A percentile compares a stretch with the other conserved stretches of the same genome.
Conservation (phyloP, 2,888 invertebrate species). For the Achlya flavicornis region DNA sequence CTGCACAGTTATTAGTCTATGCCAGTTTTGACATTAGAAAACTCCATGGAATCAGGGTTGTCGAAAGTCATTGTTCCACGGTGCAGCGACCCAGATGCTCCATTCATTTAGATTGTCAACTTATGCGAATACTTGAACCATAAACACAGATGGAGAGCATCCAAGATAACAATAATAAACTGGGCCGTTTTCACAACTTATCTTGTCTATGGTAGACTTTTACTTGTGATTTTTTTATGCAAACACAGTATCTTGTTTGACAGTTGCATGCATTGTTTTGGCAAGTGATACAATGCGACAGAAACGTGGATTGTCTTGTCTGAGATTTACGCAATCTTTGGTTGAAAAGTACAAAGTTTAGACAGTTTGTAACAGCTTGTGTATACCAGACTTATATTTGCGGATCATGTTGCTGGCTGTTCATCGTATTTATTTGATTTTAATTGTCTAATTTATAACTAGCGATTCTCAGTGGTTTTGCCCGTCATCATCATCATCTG, state of each 20-base stretch:
- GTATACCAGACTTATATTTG: no score
- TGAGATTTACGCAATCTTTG: not conserved
- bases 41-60: conserved; percentile 55
- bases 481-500: no score
- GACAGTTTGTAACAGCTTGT: not conserved
- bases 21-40: conserved; percentile 53
- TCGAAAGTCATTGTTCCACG: conserved; percentile 53
- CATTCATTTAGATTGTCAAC: conserved; percentile 40
- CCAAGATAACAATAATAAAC: conserved; percentile 21
- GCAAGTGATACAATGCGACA: conserved; percentile 8
- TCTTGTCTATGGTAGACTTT: conserved; percentile 26
- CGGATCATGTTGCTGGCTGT: no score
- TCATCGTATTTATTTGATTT: no score
- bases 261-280: not conserved
- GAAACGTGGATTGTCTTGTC: conserved; percentile 10
- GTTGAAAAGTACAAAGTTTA: not conserved
- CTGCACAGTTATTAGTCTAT: conserved; percentile 7
- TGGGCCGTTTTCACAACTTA: conserved; percentile 50
- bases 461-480: no score
- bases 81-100: conserved; percentile 36
- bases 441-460: no score
- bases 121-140: conserved; percentile 64
- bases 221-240: conserved; percentile 21
- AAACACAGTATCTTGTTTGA: conserved; percentile 16
- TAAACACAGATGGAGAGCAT: conserved; percentile 31